A percentile compares a stretch with the other conserved stretches of the same genome.
phyloP scores from a whole-genome alignment of 2,113 vertebrate genomes.

The Syngnathus scovelli region DNA sequence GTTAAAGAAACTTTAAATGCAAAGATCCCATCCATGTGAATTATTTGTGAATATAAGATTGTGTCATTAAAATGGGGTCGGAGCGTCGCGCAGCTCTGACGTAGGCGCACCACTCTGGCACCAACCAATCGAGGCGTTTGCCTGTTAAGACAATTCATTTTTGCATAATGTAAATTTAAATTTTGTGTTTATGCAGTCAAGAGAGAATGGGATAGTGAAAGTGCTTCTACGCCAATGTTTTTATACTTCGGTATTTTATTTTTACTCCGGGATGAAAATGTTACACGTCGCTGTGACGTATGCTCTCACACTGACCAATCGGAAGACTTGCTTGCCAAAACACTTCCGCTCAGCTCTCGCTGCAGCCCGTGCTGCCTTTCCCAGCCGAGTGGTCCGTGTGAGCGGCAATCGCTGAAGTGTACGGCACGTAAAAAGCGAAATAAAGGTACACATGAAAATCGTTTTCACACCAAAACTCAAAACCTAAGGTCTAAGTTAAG shows the following conservation, averaged over 20 bases:
- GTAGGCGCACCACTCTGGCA: too few relatives aligned
- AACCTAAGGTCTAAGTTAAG: not conserved
- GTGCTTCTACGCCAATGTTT: not conserved
- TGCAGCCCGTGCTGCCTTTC: conserved; percentile 36
- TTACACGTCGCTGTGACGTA: conserved; percentile 1
- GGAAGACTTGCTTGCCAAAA: conserved; percentile 18
- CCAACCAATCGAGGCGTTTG: too few relatives aligned
- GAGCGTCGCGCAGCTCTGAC: too few relatives aligned
- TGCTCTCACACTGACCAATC: conserved; percentile 37
- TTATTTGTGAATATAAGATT: too few relatives aligned
- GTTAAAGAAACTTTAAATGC: too few relatives aligned
- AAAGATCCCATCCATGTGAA: too few relatives aligned
- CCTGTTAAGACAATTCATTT: too few relatives aligned
- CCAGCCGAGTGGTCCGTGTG: conserved; percentile 38
- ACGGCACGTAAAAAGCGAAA: conserved; percentile 18
- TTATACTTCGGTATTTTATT: not conserved
- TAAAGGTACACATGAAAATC: conserved; percentile 25
- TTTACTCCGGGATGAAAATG: not conserved
- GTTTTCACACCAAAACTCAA: not conserved
- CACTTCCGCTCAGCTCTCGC: conserved; percentile 50
- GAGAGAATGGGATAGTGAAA: not conserved
- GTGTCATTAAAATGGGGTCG: too few relatives aligned
- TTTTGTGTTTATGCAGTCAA: not conserved
- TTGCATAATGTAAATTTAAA: too few relatives aligned
- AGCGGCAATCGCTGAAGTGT: conserved; percentile 6